Percentiles rank a stretch among this genome's conserved stretches.
Conservation (phyloP, 1,140 invertebrate species). For the Ctenoplectra terminalis region DNA sequence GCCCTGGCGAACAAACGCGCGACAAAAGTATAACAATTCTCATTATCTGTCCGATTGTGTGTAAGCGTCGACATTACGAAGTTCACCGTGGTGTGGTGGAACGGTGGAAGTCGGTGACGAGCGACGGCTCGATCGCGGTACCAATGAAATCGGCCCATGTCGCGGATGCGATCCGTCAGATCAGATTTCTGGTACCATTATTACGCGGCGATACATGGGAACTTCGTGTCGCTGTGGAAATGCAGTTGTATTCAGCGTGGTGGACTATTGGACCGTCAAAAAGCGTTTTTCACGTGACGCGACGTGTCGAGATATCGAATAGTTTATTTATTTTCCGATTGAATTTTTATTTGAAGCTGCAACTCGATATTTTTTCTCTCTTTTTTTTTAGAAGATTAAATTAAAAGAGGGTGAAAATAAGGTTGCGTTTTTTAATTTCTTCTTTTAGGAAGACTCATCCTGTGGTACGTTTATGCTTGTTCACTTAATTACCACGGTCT, state of each 20-base stretch:
- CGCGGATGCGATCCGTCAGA: conserved; percentile 40
- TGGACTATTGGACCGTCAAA: conserved; percentile 3
- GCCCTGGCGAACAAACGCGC: not conserved
- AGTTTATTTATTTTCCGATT: conserved; percentile 41
- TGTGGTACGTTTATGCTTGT: not conserved
- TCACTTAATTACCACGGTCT: not conserved
- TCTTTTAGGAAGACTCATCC: not conserved
- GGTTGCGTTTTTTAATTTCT: not conserved
- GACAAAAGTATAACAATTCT: conserved; percentile 50
- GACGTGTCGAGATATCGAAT: conserved; percentile 25
- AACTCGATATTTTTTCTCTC: too few relatives aligned
- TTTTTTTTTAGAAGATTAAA: too few relatives aligned
- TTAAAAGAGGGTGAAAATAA: too few relatives aligned
- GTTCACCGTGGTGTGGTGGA: too few relatives aligned
- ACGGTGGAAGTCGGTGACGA: conserved; percentile 47
- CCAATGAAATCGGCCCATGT: conserved; percentile 31
- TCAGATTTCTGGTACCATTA: conserved; percentile 39
- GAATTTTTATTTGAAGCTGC: not conserved
- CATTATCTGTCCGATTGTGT: conserved; percentile 37
- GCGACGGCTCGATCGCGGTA: conserved; percentile 14
- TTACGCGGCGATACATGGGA: conserved; percentile 5
- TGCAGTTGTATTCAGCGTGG: conserved; percentile 27
- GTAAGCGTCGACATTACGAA: conserved; percentile 21
- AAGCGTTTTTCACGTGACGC: conserved; percentile 46
- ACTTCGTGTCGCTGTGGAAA: conserved; percentile 36